Evolutionary conservation across 2,888 invertebrate species (phyloP), one percentile per base, ranked within the genome.

Genomic region (Xestoiulus laeticollis): DNA sequence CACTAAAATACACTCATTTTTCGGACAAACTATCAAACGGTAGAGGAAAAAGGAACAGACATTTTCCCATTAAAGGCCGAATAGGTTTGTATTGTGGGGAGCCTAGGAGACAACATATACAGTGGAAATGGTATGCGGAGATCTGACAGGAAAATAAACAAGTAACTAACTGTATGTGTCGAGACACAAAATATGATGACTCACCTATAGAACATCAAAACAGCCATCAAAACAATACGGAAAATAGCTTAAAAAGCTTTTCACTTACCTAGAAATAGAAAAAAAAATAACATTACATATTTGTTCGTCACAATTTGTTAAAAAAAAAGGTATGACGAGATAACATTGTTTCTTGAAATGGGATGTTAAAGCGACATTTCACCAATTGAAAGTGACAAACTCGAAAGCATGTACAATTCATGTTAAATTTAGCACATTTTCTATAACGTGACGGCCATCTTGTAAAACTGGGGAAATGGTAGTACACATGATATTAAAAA

Each of bases 261-360:
- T 78, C 78, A 78, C 78, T 78, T 78, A 78, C 78, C 78, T 78
- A 78, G 78, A 78, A 30, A 78, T 78, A 30, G 1, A 78, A 78
- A 30, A 30, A 78, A 68, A 48, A 16, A n/a, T n/a, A n/a, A n/a
- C n/a, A n/a, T n/a, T n/a, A n/a, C n/a, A n/a, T n/a, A n/a, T n/a
- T n/a, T n/a, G n/a, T n/a, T n/a, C n/a, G n/a, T n/a, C n/a, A n/a
- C n/a, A n/a, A n/a, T n/a, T n/a, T n/a, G n/a, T n/a, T n/a, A n/a
- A n/a, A n/a, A n/a, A n/a, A n/a, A n/a, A n/a, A n/a, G n/a, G n/a
- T n/a, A n/a, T n/a, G n/a, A n/a, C n/a, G n/a, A n/a, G n/a, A n/a
- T n/a, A n/a, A n/a, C n/a, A n/a, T n/a, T n/a, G n/a, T n/a, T n/a
- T n/a, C n/a, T n/a, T n/a, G n/a, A n/a, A n/a, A n/a, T n/a, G n/a